These are phyloP conservation scores for Helobdella robusta DNA, from an alignment of 2,888 invertebrate genomes.

Conservation along the genomic window DNA sequence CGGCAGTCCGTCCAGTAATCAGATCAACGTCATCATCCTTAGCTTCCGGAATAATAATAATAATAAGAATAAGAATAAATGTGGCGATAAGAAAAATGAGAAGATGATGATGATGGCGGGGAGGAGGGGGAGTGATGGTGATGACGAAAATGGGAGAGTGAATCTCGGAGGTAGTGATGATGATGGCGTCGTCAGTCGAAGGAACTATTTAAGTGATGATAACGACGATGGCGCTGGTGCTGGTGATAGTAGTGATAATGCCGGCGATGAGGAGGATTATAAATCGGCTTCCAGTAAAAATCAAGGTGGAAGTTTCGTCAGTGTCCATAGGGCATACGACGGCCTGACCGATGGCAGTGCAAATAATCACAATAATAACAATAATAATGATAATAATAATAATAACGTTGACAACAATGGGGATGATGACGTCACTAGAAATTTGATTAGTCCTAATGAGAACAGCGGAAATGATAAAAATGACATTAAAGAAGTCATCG, in stretches of 20 bases:
- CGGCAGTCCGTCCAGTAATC: not conserved
- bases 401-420: not conserved
- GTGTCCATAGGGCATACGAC: no score
- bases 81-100: not conserved
- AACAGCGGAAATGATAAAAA: no score
- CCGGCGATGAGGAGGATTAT: not conserved
- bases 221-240: slow-evolving; percentile 16
- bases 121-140: slow-evolving; percentile 2
- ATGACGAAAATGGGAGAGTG: slow-evolving; percentile 8
- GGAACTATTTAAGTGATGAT: slow-evolving; percentile 8
- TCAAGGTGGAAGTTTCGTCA: no score
- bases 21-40: not conserved
- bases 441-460: no score
- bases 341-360: no score
- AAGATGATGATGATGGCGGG: not conserved
- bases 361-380: not conserved
- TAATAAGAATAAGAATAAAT: not conserved
- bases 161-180: slow-evolving; percentile 18
- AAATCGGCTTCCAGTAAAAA: no score
- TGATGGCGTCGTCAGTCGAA: not conserved
- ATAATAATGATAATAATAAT: slow-evolving; percentile 8
- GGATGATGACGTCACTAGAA: not conserved
- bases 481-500: no score
- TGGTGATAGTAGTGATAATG: slow-evolving; percentile 10
- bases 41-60: not conserved